Evolutionary conservation across 2,797 vertebrate genomes (phyloP).

Genomic region (Adelosebastes latens): DNA sequence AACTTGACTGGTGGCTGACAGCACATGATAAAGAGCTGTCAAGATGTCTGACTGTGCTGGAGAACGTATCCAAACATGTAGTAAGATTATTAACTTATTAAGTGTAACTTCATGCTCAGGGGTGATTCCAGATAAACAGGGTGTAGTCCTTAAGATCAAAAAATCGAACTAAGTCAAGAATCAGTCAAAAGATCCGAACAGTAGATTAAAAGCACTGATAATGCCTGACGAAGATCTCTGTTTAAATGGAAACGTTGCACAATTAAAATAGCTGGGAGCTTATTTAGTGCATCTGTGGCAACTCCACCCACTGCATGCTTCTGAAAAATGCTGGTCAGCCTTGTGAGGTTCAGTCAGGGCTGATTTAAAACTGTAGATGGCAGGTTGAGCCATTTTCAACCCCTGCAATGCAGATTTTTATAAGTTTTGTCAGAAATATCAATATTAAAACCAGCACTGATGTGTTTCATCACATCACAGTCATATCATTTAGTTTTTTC

Average conservation of each 20-base stretch:
- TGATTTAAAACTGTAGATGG: not conserved
- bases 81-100: not conserved
- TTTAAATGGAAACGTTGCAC: too few species aligned
- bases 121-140: too few species aligned
- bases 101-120: not conserved
- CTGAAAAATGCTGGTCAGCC: not conserved
- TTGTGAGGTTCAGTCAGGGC: not conserved
- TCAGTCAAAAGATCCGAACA: too few species aligned
- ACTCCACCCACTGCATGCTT: too few species aligned
- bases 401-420: not conserved
- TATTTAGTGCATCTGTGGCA: too few species aligned
- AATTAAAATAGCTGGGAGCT: too few species aligned
- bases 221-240: too few species aligned
- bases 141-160: too few species aligned
- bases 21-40: constrained; percentile 35
- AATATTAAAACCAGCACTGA: not conserved
- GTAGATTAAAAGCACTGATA: too few species aligned
- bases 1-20: not conserved
- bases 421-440: not conserved
- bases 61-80: not conserved
- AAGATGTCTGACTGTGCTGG: not conserved
- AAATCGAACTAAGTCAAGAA: too few species aligned
- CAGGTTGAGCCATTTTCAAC: not conserved
- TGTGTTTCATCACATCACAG: not conserved
- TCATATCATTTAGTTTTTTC: not conserved